phyloP scores from a whole-genome alignment of 2,113 vertebrate species.

The Xenus cinereus region DNA sequence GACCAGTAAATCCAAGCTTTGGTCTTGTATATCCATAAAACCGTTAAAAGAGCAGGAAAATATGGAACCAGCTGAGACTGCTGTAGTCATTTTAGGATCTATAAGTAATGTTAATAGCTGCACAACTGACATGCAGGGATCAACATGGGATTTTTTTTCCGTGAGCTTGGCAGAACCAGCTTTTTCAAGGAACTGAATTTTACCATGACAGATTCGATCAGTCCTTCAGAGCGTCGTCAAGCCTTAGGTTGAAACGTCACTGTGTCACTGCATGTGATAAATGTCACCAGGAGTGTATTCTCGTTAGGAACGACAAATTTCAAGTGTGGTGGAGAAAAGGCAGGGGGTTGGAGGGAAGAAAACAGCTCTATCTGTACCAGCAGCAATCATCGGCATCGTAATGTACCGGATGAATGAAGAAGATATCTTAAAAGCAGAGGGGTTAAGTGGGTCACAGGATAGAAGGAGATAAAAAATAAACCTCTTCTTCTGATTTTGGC shows the following conservation, averaged over 20 bases:
- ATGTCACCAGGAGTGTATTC: neutral
- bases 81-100: neutral
- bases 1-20: neutral
- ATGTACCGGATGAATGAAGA: too few relatives aligned
- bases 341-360: neutral
- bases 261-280: neutral
- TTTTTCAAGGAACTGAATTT: neutral
- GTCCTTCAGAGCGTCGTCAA: neutral
- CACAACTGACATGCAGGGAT: neutral
- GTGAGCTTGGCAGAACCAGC: neutral
- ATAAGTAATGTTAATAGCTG: neutral
- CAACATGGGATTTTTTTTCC: neutral
- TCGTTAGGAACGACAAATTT: neutral
- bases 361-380: neutral
- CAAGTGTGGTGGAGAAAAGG: neutral
- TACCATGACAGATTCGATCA: rapidly evolving
- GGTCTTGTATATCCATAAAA: neutral
- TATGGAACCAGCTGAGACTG: neutral
- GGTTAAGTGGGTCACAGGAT: neutral
- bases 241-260: neutral
- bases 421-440: neutral
- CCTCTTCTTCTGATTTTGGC: neutral
- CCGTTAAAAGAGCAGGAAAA: neutral
- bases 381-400: rapidly evolving
- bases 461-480: neutral